Conservation (phyloP, 1,140 invertebrate genomes). For the Ceratina japonica region DNA sequence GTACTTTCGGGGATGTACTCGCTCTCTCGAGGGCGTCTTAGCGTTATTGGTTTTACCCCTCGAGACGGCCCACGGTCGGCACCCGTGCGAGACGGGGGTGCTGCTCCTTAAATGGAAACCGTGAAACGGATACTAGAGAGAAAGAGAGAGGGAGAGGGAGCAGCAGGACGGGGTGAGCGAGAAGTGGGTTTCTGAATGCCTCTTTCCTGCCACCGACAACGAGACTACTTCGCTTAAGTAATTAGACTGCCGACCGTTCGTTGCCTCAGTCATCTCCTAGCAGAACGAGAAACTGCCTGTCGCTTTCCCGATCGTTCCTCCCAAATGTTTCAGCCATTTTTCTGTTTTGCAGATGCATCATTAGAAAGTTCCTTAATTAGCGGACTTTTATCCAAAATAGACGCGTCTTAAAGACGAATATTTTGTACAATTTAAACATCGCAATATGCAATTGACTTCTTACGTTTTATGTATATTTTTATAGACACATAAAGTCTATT, state of each 20-base stretch:
- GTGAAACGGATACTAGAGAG: constrained; percentile 20
- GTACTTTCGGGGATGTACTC: constrained; percentile 63
- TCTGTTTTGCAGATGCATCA: background rate
- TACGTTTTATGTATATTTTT: too few species aligned
- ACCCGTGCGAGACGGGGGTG: background rate
- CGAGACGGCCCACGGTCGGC: constrained; percentile 33
- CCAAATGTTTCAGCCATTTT: background rate
- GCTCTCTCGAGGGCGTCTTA: constrained; percentile 65
- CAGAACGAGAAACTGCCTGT: constrained; percentile 65
- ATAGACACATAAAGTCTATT: too few species aligned
- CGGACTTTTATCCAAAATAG: too few species aligned
- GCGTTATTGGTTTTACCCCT: constrained; percentile 76
- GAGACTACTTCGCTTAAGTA: constrained; percentile 75
- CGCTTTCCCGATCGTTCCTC: background rate
- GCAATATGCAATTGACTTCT: too few species aligned
- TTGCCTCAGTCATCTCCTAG: constrained; percentile 72
- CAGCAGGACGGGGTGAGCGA: constrained; percentile 33
- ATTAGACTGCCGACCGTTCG: constrained; percentile 77
- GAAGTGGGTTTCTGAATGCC: constrained; percentile 44
- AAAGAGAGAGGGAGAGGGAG: constrained; percentile 24
- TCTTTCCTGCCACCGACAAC: constrained; percentile 58
- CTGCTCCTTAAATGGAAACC: constrained; percentile 54
- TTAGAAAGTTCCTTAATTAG: too few species aligned
- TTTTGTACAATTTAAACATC: too few species aligned
- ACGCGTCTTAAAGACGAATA: too few species aligned